Conservation (phyloP, 2,797 vertebrate genomes). For the Buphagus erythrorhynchus region DNA sequence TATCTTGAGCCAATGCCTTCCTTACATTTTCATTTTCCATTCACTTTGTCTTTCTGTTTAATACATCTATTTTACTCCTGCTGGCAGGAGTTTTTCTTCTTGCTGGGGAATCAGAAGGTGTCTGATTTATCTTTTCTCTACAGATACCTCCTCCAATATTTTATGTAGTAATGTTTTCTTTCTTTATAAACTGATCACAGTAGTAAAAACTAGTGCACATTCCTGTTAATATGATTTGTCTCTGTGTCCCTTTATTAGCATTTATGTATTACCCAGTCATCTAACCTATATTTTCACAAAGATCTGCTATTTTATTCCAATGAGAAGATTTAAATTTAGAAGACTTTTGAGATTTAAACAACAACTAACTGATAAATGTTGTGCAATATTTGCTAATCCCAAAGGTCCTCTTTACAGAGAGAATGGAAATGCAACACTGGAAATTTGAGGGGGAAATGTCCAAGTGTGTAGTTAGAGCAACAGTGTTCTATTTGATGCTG, state of each 20-base stretch:
- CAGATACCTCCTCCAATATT: background rate
- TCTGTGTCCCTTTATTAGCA: background rate
- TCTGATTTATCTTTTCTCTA: background rate
- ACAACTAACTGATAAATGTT: background rate
- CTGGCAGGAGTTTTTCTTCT: background rate
- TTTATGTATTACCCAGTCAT: background rate
- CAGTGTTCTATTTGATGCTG: background rate
- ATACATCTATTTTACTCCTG: background rate
- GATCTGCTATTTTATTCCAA: background rate
- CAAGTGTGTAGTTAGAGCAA: background rate
- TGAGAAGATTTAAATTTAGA: background rate
- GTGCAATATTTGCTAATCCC: background rate
- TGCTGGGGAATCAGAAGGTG: background rate
- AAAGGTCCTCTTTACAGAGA: background rate
- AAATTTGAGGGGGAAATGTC: background rate
- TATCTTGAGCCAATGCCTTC: background rate
- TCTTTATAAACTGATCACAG: background rate
- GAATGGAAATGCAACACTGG: background rate
- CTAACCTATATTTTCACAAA: background rate
- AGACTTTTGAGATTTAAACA: background rate
- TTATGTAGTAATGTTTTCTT: background rate
- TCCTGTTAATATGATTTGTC: background rate
- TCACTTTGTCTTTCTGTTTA: background rate
- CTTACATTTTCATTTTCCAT: background rate
- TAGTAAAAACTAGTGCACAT: background rate